Base-by-base conservation (phyloP, 2,797 vertebrate species). In the Capromys pilorides region DNA sequence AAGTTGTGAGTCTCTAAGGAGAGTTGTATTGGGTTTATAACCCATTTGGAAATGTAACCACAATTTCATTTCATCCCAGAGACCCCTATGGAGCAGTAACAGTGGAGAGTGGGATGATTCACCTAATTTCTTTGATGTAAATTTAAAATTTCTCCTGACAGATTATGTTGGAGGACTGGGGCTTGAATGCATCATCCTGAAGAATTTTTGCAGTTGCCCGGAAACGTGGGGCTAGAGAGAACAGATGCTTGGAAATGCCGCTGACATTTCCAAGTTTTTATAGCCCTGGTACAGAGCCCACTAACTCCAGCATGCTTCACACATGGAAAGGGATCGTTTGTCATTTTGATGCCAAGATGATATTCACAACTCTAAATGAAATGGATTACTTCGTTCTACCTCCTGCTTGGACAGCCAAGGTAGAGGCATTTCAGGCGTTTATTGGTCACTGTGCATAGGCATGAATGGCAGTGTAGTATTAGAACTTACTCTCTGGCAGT, bases 111-210 rank as follows among this genome's bases (percentile, higher is more conserved):
- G 33, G n/a, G 6, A 92, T 96, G 97, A 97, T 96, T 97, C 97
- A 97, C 95, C 88, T 97, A 87, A 97, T 96, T 97, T 97, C 96
- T 96, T 91, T 95, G 94, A 96, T 96, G 96, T 88, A 96, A 97
- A 97, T 83, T 95, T 86, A 96, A 96, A 97, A 95, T 97, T 97
- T 96, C 91, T 98, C 90, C 86, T 96, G 97, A 97, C 95, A 97
- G 96, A 93, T 86, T 88, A 81, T 93, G 86, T 85, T 86, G 86
- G 90, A 94, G 62, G 49, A 95, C 94, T 83, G 94, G 85, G 93
- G 71, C 84, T 95, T 89, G 61, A 95, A 95, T 86, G 61, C 85
- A 96, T 96, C 96, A 98, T 96, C 96, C 95, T 96, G 94, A 93
- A 54, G 89, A 94, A 66, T 91, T 95, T 95, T 91, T 96, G 57